phyloP scores from a whole-genome alignment of 2,113 vertebrate genomes.

The Callipepla californica region DNA sequence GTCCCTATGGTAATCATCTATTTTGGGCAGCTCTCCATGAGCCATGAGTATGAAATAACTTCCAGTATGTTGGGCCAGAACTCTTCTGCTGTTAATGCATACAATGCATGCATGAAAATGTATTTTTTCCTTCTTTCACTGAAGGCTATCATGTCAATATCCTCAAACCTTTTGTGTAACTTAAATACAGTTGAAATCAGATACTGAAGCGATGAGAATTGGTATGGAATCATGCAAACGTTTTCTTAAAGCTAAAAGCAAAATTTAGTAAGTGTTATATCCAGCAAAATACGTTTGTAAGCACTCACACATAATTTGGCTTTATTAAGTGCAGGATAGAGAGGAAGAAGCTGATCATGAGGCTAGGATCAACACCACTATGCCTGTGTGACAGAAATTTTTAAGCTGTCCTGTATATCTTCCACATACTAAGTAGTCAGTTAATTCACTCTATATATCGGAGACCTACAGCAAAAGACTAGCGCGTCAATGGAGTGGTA shows the following conservation, averaged over 20 bases:
- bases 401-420: background rate
- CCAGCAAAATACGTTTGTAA: background rate
- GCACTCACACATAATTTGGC: background rate
- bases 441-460: background rate
- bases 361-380: background rate
- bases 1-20: background rate
- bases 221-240: rapidly evolving
- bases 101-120: background rate
- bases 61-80: background rate
- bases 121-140: background rate
- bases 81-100: rapidly evolving
- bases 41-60: background rate
- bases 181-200: background rate
- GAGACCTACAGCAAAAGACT: background rate
- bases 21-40: background rate
- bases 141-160: background rate
- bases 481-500: background rate
- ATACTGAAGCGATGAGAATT: background rate
- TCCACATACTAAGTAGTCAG: background rate
- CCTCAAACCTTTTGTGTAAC: background rate
- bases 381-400: background rate
- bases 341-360: rapidly evolving
- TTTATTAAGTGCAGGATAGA: background rate
- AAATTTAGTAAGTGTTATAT: background rate
- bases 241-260: background rate